Evolutionary conservation across 2,113 vertebrate species (phyloP).

Genomic region (Nematolebias whitei): DNA sequence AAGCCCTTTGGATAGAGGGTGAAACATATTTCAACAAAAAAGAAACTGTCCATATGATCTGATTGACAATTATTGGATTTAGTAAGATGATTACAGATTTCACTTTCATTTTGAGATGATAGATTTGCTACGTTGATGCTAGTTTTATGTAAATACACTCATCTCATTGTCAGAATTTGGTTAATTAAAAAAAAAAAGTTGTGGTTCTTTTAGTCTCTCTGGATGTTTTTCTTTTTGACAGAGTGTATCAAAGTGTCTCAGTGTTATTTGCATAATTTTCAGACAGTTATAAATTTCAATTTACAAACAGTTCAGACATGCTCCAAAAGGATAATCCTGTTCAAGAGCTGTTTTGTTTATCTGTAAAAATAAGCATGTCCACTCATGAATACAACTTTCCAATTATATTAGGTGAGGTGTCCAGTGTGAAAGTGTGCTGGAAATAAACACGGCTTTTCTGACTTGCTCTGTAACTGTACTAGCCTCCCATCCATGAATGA

Average conservation of each 20-base stretch:
- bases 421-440: background rate
- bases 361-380: background rate
- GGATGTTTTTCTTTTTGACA: background rate
- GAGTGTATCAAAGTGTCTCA: background rate
- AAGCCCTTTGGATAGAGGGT: too few species aligned
- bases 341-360: conserved; percentile 9
- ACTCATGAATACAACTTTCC: background rate
- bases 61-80: too few species aligned
- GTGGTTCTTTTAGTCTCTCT: background rate
- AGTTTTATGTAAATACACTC: background rate
- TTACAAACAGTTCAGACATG: conserved; percentile 14
- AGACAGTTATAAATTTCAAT: conserved; percentile 8
- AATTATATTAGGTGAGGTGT: background rate
- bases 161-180: background rate
- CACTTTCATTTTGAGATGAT: background rate
- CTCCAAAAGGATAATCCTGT: background rate
- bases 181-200: background rate
- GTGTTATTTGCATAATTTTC: conserved; percentile 17
- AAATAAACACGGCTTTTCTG: background rate
- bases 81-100: too few species aligned
- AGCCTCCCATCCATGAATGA: background rate
- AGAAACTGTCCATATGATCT: too few species aligned
- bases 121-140: background rate
- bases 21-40: too few species aligned
- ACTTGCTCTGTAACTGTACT: background rate